These are phyloP conservation scores for Reticulitermes lucifugus DNA, from an alignment of 2,888 invertebrate genomes.

Conservation along the genomic window DNA sequence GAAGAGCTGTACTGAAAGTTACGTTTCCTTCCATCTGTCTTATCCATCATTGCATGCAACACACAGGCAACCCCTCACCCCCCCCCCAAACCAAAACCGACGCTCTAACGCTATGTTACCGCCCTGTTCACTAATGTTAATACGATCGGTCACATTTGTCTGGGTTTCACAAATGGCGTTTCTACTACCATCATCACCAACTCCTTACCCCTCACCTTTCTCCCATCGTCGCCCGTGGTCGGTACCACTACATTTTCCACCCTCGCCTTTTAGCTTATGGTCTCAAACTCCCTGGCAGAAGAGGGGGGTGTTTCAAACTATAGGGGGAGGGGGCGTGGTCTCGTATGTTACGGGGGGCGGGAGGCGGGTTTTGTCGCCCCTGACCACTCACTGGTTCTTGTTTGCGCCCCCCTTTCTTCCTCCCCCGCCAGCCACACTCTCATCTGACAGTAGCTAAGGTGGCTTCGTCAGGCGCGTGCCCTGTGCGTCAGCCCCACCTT, in stretches of 20 bases:
- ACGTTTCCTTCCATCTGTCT: slow-evolving; percentile 14
- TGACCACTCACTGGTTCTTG: slow-evolving; percentile 43
- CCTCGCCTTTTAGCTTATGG: slow-evolving; percentile 43
- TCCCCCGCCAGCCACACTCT: slow-evolving; percentile 2
- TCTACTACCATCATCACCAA: slow-evolving; percentile 15
- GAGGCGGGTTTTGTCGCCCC: slow-evolving; percentile 48
- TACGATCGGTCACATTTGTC: slow-evolving; percentile 42
- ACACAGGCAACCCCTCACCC: no score
- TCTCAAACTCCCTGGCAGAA: slow-evolving; percentile 20
- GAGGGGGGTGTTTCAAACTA: slow-evolving; percentile 1
- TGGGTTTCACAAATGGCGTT: slow-evolving; percentile 38
- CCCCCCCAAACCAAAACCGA: not conserved
- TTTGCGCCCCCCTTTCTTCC: slow-evolving; percentile 37
- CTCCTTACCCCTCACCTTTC: slow-evolving; percentile 19
- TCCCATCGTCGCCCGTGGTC: not conserved
- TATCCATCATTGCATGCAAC: slow-evolving; percentile 28
- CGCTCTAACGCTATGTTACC: slow-evolving; percentile 20
- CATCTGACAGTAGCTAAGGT: slow-evolving; percentile 34
- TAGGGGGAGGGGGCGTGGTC: slow-evolving; percentile 39
- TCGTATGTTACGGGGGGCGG: slow-evolving; percentile 42
- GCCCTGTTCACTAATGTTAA: slow-evolving; percentile 41
- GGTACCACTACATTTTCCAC: slow-evolving; percentile 22
- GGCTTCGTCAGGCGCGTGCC: slow-evolving; percentile 32
- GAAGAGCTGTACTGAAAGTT: slow-evolving; percentile 7
- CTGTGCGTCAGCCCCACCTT: not conserved